Percentiles rank a stretch among this genome's conserved stretches.
Conservation (phyloP, 2,888 invertebrate species). For the Amphipoea lucens region DNA sequence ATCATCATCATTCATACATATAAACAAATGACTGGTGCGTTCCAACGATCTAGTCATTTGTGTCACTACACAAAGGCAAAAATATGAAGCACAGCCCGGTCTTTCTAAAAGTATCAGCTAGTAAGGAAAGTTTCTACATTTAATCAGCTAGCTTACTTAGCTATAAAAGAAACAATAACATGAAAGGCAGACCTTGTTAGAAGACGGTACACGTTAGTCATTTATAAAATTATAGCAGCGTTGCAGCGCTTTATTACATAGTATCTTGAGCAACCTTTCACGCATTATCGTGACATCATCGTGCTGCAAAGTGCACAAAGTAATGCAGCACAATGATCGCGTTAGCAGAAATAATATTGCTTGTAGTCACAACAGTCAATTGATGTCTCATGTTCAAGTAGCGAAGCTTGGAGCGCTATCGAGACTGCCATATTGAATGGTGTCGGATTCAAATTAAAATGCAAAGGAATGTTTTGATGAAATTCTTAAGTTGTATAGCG, state of each 20-base stretch:
- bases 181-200: conserved; percentile 20
- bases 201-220: conserved; percentile 4
- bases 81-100: no score
- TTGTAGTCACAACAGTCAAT: conserved; percentile 30
- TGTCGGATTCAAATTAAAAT: conserved; percentile 35
- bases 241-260: conserved; percentile 4
- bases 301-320: conserved; percentile 33
- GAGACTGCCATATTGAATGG: conserved; percentile 19
- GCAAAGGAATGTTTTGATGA: conserved; percentile 36
- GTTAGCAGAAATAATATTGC: conserved; percentile 37
- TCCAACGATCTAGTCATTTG: neutral
- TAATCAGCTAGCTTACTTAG: conserved; percentile 1
- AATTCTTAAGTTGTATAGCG: conserved; percentile 20
- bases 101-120: neutral
- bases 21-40: no score
- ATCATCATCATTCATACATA: neutral
- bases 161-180: conserved; percentile 1
- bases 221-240: conserved; percentile 1
- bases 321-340: conserved; percentile 36
- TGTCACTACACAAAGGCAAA: neutral
- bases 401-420: neutral
- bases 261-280: conserved; percentile 24
- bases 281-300: conserved; percentile 34
- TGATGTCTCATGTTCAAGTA: conserved; percentile 44
- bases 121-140: neutral